Percentiles rank a stretch among this genome's conserved stretches.
These are phyloP conservation scores for Aplysina aerophoba DNA, from an alignment of 37 sponge, comb jelly and placozoan genomes.

Conservation along the genomic window DNA sequence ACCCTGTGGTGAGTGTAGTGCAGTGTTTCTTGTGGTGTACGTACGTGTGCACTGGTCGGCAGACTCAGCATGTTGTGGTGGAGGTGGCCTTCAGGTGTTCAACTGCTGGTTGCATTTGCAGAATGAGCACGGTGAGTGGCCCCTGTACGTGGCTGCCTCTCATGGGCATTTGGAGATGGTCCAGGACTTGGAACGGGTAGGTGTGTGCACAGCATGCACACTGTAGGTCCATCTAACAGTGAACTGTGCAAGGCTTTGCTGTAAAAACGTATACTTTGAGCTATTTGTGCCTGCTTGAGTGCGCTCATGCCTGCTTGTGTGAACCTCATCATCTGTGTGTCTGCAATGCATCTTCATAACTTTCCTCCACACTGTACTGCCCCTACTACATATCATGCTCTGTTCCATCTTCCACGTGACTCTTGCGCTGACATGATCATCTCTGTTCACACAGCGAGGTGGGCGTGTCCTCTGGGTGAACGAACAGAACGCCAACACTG, in stretches of 20 bases:
- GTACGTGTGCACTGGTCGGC: background rate
- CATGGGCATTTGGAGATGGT: constrained; percentile 60
- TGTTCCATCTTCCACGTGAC: too few species aligned
- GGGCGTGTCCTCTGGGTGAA: background rate
- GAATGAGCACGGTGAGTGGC: constrained; percentile 18
- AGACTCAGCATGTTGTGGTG: background rate
- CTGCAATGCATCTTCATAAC: too few species aligned
- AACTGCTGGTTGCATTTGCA: background rate
- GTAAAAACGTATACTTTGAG: too few species aligned
- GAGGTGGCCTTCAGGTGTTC: background rate
- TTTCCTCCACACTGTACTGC: too few species aligned
- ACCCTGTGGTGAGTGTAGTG: constrained; percentile 53
- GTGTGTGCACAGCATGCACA: background rate
- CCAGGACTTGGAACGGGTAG: constrained; percentile 19
- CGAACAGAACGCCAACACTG: background rate
- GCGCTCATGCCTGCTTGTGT: too few species aligned
- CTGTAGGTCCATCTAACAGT: too few species aligned
- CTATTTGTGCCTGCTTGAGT: too few species aligned
- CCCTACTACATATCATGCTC: too few species aligned
- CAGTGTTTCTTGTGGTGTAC: background rate
- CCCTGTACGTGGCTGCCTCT: constrained; percentile 57
- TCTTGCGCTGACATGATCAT: too few species aligned
- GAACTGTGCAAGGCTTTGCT: too few species aligned
- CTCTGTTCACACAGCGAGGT: constrained; percentile 8
- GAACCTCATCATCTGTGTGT: too few species aligned